Evolutionary conservation across 2,888 invertebrate species (phyloP).

Genomic region (Glaucopsyche alexis): DNA sequence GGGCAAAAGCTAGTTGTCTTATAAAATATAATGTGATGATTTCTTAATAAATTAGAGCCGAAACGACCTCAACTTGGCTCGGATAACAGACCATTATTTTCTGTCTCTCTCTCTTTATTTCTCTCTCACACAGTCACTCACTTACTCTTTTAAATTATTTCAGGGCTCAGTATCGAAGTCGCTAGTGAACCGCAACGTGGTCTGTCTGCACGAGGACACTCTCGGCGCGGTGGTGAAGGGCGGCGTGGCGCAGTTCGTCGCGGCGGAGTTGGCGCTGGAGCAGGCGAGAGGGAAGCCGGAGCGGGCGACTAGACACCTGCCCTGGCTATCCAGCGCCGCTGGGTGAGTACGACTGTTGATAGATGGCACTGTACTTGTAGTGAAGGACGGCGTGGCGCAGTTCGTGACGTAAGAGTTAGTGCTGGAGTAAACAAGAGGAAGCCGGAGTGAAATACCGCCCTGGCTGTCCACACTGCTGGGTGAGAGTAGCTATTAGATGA

Average conservation of each 20-base stretch:
- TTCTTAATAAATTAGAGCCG: no score
- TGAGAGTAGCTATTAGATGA: no score
- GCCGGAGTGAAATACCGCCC: no score
- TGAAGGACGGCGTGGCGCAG: no score
- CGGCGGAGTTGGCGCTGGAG: slow-evolving; percentile 95
- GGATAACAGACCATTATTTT: no score
- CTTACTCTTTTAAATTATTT: not conserved
- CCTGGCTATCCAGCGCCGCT: slow-evolving; percentile 86
- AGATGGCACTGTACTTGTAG: not conserved
- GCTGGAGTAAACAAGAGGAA: no score
- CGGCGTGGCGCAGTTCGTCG: slow-evolving; percentile 94
- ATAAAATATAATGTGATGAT: no score
- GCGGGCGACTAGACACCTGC: slow-evolving; percentile 73
- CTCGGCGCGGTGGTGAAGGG: slow-evolving; percentile 98
- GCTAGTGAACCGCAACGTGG: slow-evolving; percentile 74
- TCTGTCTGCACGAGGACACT: slow-evolving; percentile 95
- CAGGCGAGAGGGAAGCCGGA: slow-evolving; percentile 86
- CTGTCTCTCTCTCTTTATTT: not conserved
- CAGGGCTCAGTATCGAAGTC: slow-evolving; percentile 76
- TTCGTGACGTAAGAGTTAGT: no score
- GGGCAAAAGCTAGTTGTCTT: no score
- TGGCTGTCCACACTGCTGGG: no score
- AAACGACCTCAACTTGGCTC: no score
- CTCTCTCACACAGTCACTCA: no score
- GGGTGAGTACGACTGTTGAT: slow-evolving; percentile 47